phyloP scores from a whole-genome alignment of 1,140 invertebrate genomes.

The Brachionus sp. region DNA sequence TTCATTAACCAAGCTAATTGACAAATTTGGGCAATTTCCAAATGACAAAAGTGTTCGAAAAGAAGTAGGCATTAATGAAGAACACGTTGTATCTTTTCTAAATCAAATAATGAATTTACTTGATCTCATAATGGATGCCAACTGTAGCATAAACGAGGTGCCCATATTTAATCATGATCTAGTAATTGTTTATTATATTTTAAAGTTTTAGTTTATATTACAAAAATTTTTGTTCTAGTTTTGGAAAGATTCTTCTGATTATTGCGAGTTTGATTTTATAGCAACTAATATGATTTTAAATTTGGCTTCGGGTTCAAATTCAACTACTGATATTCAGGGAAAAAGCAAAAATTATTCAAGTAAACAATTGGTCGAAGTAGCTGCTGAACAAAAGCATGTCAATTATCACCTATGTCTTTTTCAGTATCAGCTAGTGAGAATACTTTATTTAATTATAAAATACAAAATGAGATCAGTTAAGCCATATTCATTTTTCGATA shows the following conservation, averaged over 20 bases:
- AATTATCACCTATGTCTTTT: constrained; percentile 73
- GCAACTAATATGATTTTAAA: constrained; percentile 39
- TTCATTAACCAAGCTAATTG: neutral
- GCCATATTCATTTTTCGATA: constrained; percentile 73
- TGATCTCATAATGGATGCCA: constrained; percentile 43
- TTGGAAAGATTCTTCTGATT: constrained; percentile 14
- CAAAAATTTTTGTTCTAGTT: no score
- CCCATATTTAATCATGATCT: constrained; percentile 40
- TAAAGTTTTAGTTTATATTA: no score
- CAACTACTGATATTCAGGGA: constrained; percentile 45
- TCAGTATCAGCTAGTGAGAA: constrained; percentile 72
- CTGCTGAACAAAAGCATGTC: constrained; percentile 69
- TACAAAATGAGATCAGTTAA: constrained; percentile 73
- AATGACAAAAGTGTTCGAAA: constrained; percentile 25
- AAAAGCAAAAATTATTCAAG: constrained; percentile 37
- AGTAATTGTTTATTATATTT: no score
- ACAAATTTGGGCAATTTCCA: neutral
- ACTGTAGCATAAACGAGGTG: constrained; percentile 30
- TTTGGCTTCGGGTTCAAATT: constrained; percentile 3
- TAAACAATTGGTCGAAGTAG: constrained; percentile 67
- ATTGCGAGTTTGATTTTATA: constrained; percentile 2
- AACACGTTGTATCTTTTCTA: neutral
- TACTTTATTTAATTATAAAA: constrained; percentile 72
- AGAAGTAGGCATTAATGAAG: constrained; percentile 17
- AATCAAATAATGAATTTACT: constrained; percentile 39